A percentile compares a stretch with the other conserved stretches of the same genome.
phyloP scores from a whole-genome alignment of 2,888 invertebrate genomes.

The Auanema freiburgensis region DNA sequence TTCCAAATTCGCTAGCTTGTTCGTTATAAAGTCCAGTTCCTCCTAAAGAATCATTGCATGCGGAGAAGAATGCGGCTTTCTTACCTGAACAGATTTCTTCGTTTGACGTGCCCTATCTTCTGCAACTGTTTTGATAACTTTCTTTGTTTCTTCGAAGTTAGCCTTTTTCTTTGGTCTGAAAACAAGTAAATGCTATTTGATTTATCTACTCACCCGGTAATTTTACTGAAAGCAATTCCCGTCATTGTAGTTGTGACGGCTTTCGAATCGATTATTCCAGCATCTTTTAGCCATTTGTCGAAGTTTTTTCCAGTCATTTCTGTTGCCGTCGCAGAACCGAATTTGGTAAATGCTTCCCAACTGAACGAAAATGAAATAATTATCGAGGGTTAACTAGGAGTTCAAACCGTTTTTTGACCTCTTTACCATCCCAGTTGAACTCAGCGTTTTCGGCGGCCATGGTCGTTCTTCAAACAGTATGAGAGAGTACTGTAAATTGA shows the following conservation, averaged over 20 bases:
- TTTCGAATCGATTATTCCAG: conserved; percentile 58
- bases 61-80: neutral
- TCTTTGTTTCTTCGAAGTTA: conserved; percentile 62
- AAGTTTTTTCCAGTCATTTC: conserved; percentile 65
- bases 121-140: conserved; percentile 58
- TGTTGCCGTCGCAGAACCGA: conserved; percentile 57
- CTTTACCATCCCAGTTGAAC: conserved; percentile 55
- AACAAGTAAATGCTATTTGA: neutral
- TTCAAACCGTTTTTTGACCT: conserved; percentile 43
- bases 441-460: conserved; percentile 38
- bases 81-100: conserved; percentile 58
- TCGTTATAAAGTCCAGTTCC: conserved; percentile 60
- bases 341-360: conserved; percentile 62
- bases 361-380: conserved; percentile 20
- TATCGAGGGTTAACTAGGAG: neutral
- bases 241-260: conserved; percentile 61
- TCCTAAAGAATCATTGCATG: conserved; percentile 35
- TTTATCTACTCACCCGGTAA: conserved; percentile 49
- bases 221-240: conserved; percentile 64
- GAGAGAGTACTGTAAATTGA: too few species aligned
- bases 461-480: neutral
- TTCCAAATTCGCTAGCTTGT: conserved; percentile 56
- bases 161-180: conserved; percentile 63
- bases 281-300: conserved; percentile 64
- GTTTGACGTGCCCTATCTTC: conserved; percentile 54